Conservation (phyloP, 2,113 vertebrate species). For the Pithys albifrons region DNA sequence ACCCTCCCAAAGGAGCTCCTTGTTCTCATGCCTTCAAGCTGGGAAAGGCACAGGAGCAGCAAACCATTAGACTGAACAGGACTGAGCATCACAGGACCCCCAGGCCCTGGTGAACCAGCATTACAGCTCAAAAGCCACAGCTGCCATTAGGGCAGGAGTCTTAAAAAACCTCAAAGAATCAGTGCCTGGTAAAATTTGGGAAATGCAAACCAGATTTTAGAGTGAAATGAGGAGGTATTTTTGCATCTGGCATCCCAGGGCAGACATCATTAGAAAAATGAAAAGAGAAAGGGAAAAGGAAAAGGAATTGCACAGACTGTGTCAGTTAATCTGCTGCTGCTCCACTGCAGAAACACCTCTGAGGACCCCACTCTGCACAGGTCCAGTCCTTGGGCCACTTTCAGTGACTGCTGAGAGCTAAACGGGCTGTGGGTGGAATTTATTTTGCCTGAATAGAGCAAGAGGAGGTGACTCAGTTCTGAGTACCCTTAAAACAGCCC, state of each 20-base stretch:
- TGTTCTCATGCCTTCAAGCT: not conserved
- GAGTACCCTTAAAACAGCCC: not conserved
- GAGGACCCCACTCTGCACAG: too few relatives aligned
- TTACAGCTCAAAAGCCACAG: not conserved
- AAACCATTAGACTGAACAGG: not conserved
- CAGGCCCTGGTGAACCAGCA: not conserved
- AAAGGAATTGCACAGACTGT: not conserved
- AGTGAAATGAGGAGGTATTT: not conserved
- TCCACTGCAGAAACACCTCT: not conserved
- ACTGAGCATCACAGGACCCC: not conserved
- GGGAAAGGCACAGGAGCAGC: not conserved
- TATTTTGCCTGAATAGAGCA: not conserved
- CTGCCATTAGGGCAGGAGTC: not conserved
- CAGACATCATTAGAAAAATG: not conserved
- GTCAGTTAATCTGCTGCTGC: not conserved
- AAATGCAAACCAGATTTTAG: not conserved
- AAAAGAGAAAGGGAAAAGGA: not conserved
- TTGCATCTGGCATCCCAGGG: not conserved
- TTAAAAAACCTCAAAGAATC: not conserved
- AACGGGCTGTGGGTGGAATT: not conserved
- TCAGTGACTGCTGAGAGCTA: not conserved
- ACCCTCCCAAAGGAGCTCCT: not conserved
- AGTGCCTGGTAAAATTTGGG: not conserved
- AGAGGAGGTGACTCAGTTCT: not conserved
- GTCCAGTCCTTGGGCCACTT: not conserved